Conservation (phyloP, 2,797 vertebrate species). For the Moxostoma hubbsi region DNA sequence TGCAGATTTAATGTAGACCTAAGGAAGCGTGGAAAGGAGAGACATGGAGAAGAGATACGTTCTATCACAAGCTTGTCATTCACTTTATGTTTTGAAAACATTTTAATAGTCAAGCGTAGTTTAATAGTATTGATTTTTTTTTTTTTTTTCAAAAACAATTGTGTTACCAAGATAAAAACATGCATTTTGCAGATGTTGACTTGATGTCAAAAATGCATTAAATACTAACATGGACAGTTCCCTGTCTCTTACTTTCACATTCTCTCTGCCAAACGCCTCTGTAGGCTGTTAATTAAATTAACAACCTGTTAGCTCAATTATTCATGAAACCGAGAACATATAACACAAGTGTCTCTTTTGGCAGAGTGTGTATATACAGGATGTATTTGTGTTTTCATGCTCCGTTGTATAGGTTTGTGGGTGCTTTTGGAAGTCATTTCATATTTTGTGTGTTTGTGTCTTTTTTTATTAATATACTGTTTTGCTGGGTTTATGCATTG, state of each 20-base stretch:
- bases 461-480: neutral
- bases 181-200: neutral
- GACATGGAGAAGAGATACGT: too few relatives aligned
- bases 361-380: too few relatives aligned
- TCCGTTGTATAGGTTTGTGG: too few relatives aligned
- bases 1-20: neutral
- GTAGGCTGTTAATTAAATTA: slow-evolving; percentile 44
- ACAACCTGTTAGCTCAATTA: slow-evolving; percentile 49
- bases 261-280: slow-evolving; percentile 38
- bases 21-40: too few relatives aligned
- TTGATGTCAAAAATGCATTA: slow-evolving; percentile 6
- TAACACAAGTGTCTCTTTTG: slow-evolving; percentile 16
- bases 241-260: slow-evolving; percentile 26
- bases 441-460: neutral
- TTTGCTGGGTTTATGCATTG: slow-evolving; percentile 18
- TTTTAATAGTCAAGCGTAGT: too few relatives aligned
- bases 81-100: too few relatives aligned
- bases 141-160: too few relatives aligned
- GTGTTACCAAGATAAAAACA: too few relatives aligned
- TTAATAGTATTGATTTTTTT: too few relatives aligned
- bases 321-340: slow-evolving; percentile 45
- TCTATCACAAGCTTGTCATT: too few relatives aligned
- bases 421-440: too few relatives aligned
- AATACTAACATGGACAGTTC: slow-evolving; percentile 24
- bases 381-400: too few relatives aligned